Base-by-base conservation (phyloP, 2,888 invertebrate genomes). In the Antheraea assamensis region DNA sequence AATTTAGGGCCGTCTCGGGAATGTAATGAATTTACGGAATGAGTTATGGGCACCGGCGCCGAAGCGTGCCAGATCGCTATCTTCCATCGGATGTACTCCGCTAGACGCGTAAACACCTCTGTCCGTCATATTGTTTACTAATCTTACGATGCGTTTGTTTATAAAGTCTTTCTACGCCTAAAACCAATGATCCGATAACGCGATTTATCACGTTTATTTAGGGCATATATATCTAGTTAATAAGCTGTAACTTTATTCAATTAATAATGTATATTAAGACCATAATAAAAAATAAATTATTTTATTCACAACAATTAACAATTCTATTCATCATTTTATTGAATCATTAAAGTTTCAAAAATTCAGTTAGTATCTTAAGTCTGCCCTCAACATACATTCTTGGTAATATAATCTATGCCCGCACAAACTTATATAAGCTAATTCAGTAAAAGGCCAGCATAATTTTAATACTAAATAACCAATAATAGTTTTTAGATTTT, bases 1-100 rank as follows among this genome's bases (percentile, higher is more conserved):
- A 93, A 94, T 93, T 92, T 92, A 91, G 91, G 92, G 89, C 90
- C 91, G 93, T 91, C 91, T 90, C 89, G 86, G 85, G 88, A 87
- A 90, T 92, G 88, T 91, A 90, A 91, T 92, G 90, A 93, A 93
- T 92, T 91, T 88, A 87, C 88, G 82, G 88, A 91, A 90, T 91
- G 91, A 92, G 88, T 91, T 92, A 92, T 91, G 91, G 88, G 86
- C 84, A 86, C 86, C 85, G 90, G 90, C 90, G 91, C 87, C 88
- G 83, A 82, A 81, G 83, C 87, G 87, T 87, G 88, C 90, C 88
- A 89, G 92, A 92, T 92, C 85, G 87, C 88, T 86, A 92, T 92
- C 90, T 89, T 84, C 83, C 85, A 85, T 85, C 83, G 84, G 83
- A 83, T 85, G 87, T 85, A 86, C 84, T 82, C 82, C 61, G 79